A percentile compares a stretch with the other conserved stretches of the same genome.
Evolutionary conservation across 2,113 vertebrate species (phyloP).

Genomic region (Phycodurus eques): DNA sequence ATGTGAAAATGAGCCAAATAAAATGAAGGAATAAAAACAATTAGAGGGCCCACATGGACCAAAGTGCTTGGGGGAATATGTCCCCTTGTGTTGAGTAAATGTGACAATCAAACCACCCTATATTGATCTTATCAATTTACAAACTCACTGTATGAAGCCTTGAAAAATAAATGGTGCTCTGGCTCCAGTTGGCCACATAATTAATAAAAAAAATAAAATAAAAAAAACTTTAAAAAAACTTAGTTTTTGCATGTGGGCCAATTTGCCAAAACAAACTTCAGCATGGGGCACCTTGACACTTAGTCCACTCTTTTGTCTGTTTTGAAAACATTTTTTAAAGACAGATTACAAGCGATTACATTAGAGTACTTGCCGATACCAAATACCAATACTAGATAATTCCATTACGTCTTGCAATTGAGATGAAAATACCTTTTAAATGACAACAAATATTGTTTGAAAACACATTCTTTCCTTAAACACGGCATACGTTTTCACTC

Average conservation of each 20-base stretch:
- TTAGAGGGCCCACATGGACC: constrained; percentile 16
- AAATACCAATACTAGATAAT: no score
- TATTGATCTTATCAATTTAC: neutral
- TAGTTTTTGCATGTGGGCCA: constrained; percentile 35
- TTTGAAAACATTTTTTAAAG: constrained; percentile 20
- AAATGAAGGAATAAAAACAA: constrained; percentile 38
- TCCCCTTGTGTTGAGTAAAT: no score
- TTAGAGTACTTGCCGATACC: no score
- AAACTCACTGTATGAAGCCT: neutral
- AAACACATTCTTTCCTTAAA: no score
- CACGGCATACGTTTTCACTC: no score
- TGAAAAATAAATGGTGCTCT: neutral
- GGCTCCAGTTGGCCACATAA: neutral
- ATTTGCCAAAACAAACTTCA: constrained; percentile 59
- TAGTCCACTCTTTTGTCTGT: constrained; percentile 43
- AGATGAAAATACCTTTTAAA: no score
- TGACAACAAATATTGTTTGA: no score
- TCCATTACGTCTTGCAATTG: no score
- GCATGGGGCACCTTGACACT: constrained; percentile 41
- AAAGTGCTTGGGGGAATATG: neutral
- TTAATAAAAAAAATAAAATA: neutral
- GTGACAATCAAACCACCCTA: neutral
- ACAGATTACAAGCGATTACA: no score
- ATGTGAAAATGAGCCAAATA: constrained; percentile 34
- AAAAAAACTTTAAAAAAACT: neutral